A percentile compares a stretch with the other conserved stretches of the same genome.
Conservation (phyloP, 2,113 vertebrate species). For the Oxygymnocypris stewartii region DNA sequence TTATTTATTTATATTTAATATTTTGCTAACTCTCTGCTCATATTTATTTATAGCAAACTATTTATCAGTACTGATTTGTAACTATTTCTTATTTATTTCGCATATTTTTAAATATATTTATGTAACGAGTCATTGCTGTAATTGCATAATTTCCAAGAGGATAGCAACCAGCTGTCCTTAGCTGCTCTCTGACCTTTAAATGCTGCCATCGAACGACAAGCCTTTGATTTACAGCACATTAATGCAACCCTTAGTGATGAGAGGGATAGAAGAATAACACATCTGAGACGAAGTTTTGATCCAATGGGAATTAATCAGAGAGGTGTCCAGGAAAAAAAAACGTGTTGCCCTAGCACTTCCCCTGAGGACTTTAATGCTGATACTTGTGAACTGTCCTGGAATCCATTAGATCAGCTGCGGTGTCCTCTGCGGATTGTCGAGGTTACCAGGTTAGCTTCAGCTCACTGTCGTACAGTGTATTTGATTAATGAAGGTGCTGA, state of each 20-base stretch:
- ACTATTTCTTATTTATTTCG: not conserved
- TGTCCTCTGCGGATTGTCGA: conserved; percentile 23
- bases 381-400: conserved; percentile 17
- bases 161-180: not conserved
- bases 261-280: not conserved
- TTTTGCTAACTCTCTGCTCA: not conserved
- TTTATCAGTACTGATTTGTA: not conserved
- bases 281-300: conserved; percentile 1
- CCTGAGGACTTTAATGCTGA: conserved; percentile 21
- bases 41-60: not conserved
- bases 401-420: not conserved
- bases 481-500: conserved; percentile 38
- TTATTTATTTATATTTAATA: not conserved
- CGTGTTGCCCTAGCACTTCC: not conserved
- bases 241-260: not conserved
- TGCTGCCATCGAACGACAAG: not conserved
- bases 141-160: not conserved
- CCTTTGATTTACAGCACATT: conserved; percentile 19
- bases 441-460: conserved; percentile 19
- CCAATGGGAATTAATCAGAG: not conserved
- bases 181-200: conserved; percentile 22
- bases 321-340: conserved; percentile 1
- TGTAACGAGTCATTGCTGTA: not conserved
- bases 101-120: not conserved
- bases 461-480: conserved; percentile 18